Percentiles rank a stretch among this genome's conserved stretches.
phyloP scores from a whole-genome alignment of 2,113 vertebrate genomes.

The Toxotes jaculatrix region DNA sequence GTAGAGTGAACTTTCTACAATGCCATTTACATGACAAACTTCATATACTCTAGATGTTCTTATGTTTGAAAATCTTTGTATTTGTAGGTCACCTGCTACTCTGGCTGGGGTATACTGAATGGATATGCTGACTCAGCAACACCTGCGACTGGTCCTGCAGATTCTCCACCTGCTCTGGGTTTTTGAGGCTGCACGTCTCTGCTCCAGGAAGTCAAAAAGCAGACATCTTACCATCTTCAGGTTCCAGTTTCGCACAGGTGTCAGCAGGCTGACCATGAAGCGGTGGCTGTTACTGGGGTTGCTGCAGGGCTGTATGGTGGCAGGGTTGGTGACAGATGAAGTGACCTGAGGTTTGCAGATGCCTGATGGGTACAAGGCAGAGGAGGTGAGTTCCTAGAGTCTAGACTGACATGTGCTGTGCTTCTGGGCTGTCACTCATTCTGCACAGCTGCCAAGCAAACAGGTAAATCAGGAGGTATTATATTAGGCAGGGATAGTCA shows the following conservation, averaged over 20 bases:
- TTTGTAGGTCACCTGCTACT: conserved; percentile 86
- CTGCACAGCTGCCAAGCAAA: conserved; percentile 88
- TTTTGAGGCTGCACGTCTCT: conserved; percentile 93
- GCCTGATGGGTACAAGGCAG: conserved; percentile 67
- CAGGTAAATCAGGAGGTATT: not conserved
- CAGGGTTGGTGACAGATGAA: conserved; percentile 58
- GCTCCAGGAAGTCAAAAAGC: conserved; percentile 31
- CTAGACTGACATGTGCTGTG: conserved; percentile 88
- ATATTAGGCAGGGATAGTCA: not conserved
- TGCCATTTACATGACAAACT: not conserved
- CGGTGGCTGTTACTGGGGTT: conserved; percentile 87
- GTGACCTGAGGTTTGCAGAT: conserved; percentile 76
- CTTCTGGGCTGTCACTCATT: conserved; percentile 95
- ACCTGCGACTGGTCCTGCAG: conserved; percentile 95
- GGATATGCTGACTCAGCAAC: conserved; percentile 93
- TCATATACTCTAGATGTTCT: not conserved
- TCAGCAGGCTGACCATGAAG: conserved; percentile 95
- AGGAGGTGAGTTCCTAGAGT: conserved; percentile 76
- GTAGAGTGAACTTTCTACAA: not conserved
- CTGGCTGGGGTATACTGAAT: conserved; percentile 89
- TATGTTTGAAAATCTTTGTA: conserved; percentile 1
- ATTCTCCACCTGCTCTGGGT: conserved; percentile 94
- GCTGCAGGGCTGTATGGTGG: conserved; percentile 54
- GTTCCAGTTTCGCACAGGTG: conserved; percentile 93
- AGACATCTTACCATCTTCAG: conserved; percentile 88